Evolutionary conservation across 1,140 invertebrate genomes (phyloP).

Genomic region (Galleria mellonella): DNA sequence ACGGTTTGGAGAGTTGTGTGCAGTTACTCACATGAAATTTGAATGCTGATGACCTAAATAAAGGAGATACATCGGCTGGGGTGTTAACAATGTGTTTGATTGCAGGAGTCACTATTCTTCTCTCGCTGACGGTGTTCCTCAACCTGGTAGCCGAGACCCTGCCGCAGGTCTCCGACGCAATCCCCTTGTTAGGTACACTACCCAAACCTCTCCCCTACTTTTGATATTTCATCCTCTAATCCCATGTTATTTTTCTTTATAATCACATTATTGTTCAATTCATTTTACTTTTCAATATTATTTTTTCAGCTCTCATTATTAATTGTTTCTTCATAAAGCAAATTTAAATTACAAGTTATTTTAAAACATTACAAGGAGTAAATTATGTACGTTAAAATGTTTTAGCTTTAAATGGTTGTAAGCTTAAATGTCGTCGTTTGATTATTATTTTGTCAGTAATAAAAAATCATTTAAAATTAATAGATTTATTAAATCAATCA

Average conservation of each 20-base stretch:
- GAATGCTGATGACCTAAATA: not conserved
- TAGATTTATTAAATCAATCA: constrained; percentile 3
- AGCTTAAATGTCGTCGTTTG: constrained; percentile 9
- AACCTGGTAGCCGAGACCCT: constrained; percentile 96
- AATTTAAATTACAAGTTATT: constrained; percentile 49
- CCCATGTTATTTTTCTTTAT: constrained; percentile 32
- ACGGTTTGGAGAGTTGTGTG: constrained; percentile 32
- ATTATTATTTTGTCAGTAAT: constrained; percentile 2
- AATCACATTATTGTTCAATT: constrained; percentile 13
- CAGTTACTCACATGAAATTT: not conserved
- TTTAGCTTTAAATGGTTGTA: constrained; percentile 16
- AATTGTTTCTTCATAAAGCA: constrained; percentile 34
- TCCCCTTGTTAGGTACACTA: constrained; percentile 92
- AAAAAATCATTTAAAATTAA: constrained; percentile 10
- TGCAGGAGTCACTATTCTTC: constrained; percentile 99
- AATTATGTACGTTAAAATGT: constrained; percentile 47
- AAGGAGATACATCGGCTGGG: constrained; percentile 15
- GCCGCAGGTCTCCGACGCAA: constrained; percentile 95
- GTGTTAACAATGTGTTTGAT: constrained; percentile 78
- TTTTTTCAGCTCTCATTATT: constrained; percentile 25
- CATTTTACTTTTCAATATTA: constrained; percentile 16
- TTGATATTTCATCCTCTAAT: constrained; percentile 27
- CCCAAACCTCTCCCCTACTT: constrained; percentile 46
- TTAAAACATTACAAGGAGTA: constrained; percentile 71
- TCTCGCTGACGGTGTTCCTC: constrained; percentile 99